A percentile compares a stretch with the other conserved stretches of the same genome.
phyloP scores from a whole-genome alignment of 2,888 invertebrate species.

The Chloroclystis v-ata region DNA sequence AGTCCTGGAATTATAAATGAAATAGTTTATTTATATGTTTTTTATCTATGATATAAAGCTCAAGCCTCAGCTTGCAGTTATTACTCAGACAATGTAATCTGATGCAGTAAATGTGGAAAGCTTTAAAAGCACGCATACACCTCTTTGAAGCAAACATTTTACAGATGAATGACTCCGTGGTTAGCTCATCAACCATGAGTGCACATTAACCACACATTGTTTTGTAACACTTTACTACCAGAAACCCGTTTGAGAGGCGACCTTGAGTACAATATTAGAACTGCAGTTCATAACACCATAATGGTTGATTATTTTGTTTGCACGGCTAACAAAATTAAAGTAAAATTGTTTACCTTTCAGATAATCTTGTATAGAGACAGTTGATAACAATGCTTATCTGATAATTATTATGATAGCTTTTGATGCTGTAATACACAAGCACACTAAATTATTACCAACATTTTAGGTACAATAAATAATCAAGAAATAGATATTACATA shows the following conservation, averaged over 20 bases:
- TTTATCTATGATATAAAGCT: too few species aligned
- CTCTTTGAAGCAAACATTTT: neutral
- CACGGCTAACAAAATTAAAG: neutral
- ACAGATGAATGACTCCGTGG: conserved; percentile 1
- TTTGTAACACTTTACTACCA: neutral
- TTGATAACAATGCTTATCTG: conserved; percentile 8
- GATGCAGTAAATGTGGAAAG: neutral
- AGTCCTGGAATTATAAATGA: too few species aligned
- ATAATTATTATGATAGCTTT: conserved; percentile 2
- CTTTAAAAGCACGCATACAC: too few species aligned
- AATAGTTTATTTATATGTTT: too few species aligned
- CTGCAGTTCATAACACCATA: neutral
- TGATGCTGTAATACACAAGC: neutral
- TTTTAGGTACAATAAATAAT: too few species aligned
- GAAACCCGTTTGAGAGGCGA: conserved; percentile 1
- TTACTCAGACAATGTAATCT: neutral
- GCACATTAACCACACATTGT: neutral
- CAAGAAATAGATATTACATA: too few species aligned
- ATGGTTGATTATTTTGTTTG: neutral
- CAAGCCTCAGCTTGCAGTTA: neutral
- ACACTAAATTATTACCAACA: neutral
- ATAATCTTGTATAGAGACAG: conserved; percentile 7
- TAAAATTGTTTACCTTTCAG: neutral
- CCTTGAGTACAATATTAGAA: conserved; percentile 4
- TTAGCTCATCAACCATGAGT: neutral